Base-by-base conservation (phyloP, 2,888 invertebrate species). In the Nasonia oneida region DNA sequence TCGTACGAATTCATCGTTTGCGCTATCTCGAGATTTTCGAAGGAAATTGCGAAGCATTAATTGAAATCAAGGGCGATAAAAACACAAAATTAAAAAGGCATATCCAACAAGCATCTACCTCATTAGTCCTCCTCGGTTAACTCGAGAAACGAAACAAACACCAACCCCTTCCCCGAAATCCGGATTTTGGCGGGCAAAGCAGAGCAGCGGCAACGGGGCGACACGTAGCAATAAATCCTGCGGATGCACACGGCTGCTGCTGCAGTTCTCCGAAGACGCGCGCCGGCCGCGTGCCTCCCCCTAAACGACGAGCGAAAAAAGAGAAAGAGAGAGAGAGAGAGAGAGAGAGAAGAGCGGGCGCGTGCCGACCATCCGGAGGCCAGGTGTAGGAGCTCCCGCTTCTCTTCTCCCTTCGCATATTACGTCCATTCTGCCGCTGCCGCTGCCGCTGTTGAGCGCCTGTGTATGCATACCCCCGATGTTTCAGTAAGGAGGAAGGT, bases 331-430 rank as follows among this genome's bases (percentile, higher is more conserved):
- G 37, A 37, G 37, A 37, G 37, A 37, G 37, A 85, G 57, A 53
- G 88, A 88, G 86, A 87, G 88, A 42, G 88, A 88, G n/a, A 67
- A 89, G 88, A 67, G 89, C 89, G 87, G 76, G 88, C 89, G 78
- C 89, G 88, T 88, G 89, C 88, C 84, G 81, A 33, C 42, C 74
- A 64, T 64, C 23, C 37, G 73, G 81, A 81, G 77, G 85, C 84
- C 84, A 84, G 84, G 80, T 84, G 37, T 57, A 42, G 33, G 74
- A 78, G 76, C 83, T 88, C 87, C 87, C 85, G 81, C 85, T 78
- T 79, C 85, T 86, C 86, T 85, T 85, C 88, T 86, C 84, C 76
- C 76, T 71, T 83, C 85, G 83, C 67, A 86, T 87, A 86, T 87
- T 86, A 83, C 80, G 74, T 78, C 79, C 74, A 71, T 78, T 71